Base-by-base conservation (phyloP, 2,113 vertebrate species). In the Perca schrenkii region DNA sequence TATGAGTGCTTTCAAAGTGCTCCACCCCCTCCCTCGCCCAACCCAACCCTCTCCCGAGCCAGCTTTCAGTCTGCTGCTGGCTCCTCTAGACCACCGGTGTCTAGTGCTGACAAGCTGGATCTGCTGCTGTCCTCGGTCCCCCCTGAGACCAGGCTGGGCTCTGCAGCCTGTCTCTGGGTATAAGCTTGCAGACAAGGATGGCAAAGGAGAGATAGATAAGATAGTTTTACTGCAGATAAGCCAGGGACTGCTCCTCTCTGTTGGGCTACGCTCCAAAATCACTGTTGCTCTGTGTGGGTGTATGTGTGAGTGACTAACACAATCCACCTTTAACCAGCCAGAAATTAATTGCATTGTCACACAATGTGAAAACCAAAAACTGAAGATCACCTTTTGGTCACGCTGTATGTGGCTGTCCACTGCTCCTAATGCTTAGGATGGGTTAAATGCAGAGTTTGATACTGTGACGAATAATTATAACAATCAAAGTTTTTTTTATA, bases 91-190 rank as follows among this genome's bases (percentile, higher is more conserved):
- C 22, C 69, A 43, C 47, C 6, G 8, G 54, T 52, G 63, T 78
- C 62, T 66, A 12, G 60, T 80, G 81, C 85, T 86, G 78, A 88
- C 74, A 76, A n/a, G 54, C 34, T 54, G 83, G 69, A 88, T 83
- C 49, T 58, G 52, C 67, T 76, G 80, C 74, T 68, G 74, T 84
- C 88, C 74, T 63, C 25, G 2, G 60, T 28, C 84, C 89, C 89
- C 83, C 75, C 72, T 31, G 82, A 73, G 85, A 75, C 34, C 34
- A 43, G 79, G 28, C 74, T 53, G 56, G 71, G 49, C 43, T 77
- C 66, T 19, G 73, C 83, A 74, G 70, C 57, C 58, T 74, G 82
- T 79, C 80, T 84, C 68, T 65, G 34, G 69, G 65, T 77, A 34
- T 79, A 50, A 56, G 17, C 61, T 66, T 58, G 57, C 80, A 83